Evolutionary conservation across 2,113 vertebrate genomes (phyloP).

Genomic region (Dolichallabes microphthalmus): DNA sequence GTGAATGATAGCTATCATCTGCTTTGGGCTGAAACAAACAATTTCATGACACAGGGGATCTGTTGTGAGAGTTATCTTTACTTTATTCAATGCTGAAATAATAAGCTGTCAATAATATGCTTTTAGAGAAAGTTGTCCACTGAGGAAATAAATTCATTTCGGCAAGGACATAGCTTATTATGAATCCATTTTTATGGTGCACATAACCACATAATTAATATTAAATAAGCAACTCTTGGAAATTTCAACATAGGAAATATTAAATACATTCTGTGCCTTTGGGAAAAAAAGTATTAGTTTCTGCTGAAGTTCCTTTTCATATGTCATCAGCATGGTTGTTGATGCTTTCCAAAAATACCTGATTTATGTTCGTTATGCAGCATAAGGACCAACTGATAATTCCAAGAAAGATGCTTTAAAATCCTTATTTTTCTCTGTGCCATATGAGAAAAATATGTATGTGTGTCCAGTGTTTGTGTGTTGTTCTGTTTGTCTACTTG

Average conservation of each 20-base stretch:
- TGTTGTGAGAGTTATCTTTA: constrained; percentile 20
- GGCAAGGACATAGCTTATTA: constrained; percentile 71
- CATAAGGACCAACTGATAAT: constrained; percentile 73
- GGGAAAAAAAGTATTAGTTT: constrained; percentile 85
- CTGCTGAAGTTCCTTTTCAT: constrained; percentile 60
- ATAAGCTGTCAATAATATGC: constrained; percentile 11
- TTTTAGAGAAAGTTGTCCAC: neutral
- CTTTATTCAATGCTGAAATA: constrained; percentile 13
- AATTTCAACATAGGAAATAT: constrained; percentile 94
- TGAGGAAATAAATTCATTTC: neutral
- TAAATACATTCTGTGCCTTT: constrained; percentile 94
- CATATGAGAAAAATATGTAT: no score
- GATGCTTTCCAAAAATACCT: constrained; percentile 73
- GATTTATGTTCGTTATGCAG: constrained; percentile 70
- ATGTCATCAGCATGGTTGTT: constrained; percentile 80
- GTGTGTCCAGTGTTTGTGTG: neutral
- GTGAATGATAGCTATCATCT: constrained; percentile 30
- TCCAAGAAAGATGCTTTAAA: constrained; percentile 65
- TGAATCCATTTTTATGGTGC: constrained; percentile 62
- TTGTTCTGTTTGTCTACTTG: constrained; percentile 20
- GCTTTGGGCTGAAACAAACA: constrained; percentile 42
- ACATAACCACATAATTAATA: constrained; percentile 73
- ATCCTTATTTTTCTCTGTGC: constrained; percentile 55
- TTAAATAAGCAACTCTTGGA: constrained; percentile 91
- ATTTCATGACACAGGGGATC: constrained; percentile 36